phyloP scores from a whole-genome alignment of 2,113 vertebrate species.

The Dendropsophus ebraccatus region DNA sequence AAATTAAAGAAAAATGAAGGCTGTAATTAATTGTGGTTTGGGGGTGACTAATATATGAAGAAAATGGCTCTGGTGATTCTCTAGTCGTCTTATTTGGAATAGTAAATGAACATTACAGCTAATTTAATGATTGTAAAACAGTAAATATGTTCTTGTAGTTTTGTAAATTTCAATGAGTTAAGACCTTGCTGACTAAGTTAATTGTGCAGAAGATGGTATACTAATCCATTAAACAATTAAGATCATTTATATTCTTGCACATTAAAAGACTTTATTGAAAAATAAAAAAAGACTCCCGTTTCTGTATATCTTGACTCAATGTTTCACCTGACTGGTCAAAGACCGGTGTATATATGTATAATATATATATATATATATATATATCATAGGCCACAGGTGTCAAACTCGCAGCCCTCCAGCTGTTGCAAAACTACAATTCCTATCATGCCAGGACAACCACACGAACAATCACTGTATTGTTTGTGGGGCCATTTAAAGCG shows the following conservation, averaged over 20 bases:
- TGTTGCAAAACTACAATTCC: too few species aligned
- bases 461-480: too few species aligned
- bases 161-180: constrained; percentile 69
- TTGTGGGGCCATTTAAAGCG: too few species aligned
- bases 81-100: constrained; percentile 75
- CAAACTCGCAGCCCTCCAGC: too few species aligned
- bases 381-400: too few species aligned
- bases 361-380: too few species aligned
- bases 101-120: constrained; percentile 72
- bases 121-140: constrained; percentile 75
- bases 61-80: constrained; percentile 67
- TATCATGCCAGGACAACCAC: too few species aligned
- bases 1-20: constrained; percentile 78
- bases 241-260: constrained; percentile 72
- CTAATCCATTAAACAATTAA: constrained; percentile 68
- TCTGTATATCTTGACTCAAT: background rate
- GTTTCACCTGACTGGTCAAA: background rate
- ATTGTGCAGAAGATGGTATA: constrained; percentile 70
- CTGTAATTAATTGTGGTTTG: constrained; percentile 72
- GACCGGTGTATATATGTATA: too few species aligned
- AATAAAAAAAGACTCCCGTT: constrained; percentile 39
- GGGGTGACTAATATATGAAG: constrained; percentile 70
- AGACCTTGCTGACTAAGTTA: constrained; percentile 68
- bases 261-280: constrained; percentile 74
- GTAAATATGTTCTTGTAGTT: constrained; percentile 76